Evolutionary conservation across 2,113 vertebrate genomes (phyloP).

Genomic region (Apus apus): DNA sequence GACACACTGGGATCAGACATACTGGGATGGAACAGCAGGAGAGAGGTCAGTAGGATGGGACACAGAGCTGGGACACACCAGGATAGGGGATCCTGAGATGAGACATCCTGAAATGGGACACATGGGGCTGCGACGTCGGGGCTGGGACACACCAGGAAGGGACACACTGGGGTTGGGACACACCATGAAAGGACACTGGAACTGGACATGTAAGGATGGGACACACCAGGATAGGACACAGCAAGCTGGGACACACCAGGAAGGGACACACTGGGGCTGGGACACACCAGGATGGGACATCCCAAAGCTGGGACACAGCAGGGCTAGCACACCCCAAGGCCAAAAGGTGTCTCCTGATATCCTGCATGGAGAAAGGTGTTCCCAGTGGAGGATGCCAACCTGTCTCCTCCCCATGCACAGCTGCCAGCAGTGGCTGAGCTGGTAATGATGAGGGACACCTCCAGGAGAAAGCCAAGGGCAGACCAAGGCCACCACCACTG

Average conservation of each 20-base stretch:
- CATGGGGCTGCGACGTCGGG: too few species aligned
- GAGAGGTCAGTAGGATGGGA: neutral
- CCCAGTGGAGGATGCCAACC: accelerated
- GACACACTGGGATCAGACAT: neutral
- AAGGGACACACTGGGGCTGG: neutral
- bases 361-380: neutral
- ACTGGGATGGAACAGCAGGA: too few species aligned
- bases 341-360: accelerated
- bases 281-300: neutral
- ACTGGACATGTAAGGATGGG: accelerated
- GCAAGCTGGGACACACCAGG: neutral
- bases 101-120: too few species aligned
- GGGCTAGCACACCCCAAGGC: too few species aligned
- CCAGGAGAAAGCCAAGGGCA: neutral
- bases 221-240: neutral
- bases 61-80: too few species aligned
- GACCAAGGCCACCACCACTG: neutral
- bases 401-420: accelerated
- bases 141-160: too few species aligned
- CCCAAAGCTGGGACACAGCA: accelerated
- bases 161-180: neutral
- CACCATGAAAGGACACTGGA: accelerated
- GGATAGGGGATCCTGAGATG: too few species aligned
- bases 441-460: neutral
- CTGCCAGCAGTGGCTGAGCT: neutral